phyloP scores from a whole-genome alignment of 64 coral and sea anemone species.

The Stichodactyla mertensii region DNA sequence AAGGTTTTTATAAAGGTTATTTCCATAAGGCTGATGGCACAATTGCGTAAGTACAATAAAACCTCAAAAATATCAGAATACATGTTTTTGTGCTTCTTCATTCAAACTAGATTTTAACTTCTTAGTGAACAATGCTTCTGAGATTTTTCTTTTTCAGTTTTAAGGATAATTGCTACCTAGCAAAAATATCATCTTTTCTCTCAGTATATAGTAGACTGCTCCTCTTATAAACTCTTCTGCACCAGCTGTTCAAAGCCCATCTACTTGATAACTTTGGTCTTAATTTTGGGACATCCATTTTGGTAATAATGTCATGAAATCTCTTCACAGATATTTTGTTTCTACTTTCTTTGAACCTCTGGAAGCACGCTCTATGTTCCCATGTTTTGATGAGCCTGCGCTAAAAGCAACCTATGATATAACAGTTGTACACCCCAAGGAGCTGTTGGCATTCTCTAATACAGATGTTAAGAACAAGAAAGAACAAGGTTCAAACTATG shows the following conservation, averaged over 20 bases:
- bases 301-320: too few relatives aligned
- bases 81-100: not conserved
- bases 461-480: constrained; percentile 19
- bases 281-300: too few relatives aligned
- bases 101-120: not conserved
- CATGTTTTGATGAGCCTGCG: constrained; percentile 79
- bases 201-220: too few relatives aligned
- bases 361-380: constrained; percentile 45
- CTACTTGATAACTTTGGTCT: too few relatives aligned
- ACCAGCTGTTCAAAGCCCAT: too few relatives aligned
- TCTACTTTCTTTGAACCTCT: constrained; percentile 53
- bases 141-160: too few relatives aligned
- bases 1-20: constrained; percentile 49
- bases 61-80: not conserved
- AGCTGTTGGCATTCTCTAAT: constrained; percentile 45
- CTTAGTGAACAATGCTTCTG: too few relatives aligned
- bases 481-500: constrained; percentile 13
- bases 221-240: too few relatives aligned
- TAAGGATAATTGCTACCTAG: too few relatives aligned
- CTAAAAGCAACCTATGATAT: constrained; percentile 54
- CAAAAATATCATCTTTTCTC: too few relatives aligned
- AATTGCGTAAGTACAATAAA: constrained; percentile 19
- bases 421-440: constrained; percentile 30
- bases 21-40: constrained; percentile 36
- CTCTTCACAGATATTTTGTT: constrained; percentile 16